Conservation (phyloP, 2,888 invertebrate genomes). For the Pachliopta kotzebuea region DNA sequence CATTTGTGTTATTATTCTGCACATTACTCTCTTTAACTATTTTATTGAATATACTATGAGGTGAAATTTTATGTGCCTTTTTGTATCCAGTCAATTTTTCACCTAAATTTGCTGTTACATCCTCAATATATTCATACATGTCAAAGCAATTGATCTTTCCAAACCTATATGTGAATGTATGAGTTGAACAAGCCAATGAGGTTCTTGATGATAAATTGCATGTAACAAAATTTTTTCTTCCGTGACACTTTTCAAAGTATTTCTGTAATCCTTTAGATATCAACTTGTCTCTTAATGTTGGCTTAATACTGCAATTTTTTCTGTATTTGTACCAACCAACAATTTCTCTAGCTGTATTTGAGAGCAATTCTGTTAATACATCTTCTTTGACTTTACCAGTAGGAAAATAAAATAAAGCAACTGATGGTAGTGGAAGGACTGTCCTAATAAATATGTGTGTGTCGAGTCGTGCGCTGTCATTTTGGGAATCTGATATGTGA, state of each 20-base stretch:
- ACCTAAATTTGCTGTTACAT: slow-evolving; percentile 77
- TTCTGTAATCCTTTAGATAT: slow-evolving; percentile 82
- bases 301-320: slow-evolving; percentile 72
- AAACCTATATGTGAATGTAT: slow-evolving; percentile 83
- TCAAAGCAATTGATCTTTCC: slow-evolving; percentile 79
- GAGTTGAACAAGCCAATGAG: slow-evolving; percentile 78
- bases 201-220: slow-evolving; percentile 80
- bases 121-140: slow-evolving; percentile 76
- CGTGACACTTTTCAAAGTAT: slow-evolving; percentile 75
- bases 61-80: slow-evolving; percentile 53
- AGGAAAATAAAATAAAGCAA: slow-evolving; percentile 79
- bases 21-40: slow-evolving; percentile 67
- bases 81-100: slow-evolving; percentile 74
- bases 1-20: slow-evolving; percentile 57
- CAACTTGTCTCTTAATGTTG: slow-evolving; percentile 82
- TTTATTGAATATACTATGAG: slow-evolving; percentile 65
- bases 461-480: slow-evolving; percentile 81
- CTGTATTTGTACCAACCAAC: slow-evolving; percentile 86
- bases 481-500: slow-evolving; percentile 85
- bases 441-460: slow-evolving; percentile 82
- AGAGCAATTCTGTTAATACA: slow-evolving; percentile 74
- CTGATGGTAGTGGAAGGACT: slow-evolving; percentile 80
- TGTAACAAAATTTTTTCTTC: slow-evolving; percentile 81
- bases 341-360: slow-evolving; percentile 76
- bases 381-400: slow-evolving; percentile 80